Evolutionary conservation across 1,140 invertebrate genomes (phyloP).

Genomic region (Drosophila micromelanica): DNA sequence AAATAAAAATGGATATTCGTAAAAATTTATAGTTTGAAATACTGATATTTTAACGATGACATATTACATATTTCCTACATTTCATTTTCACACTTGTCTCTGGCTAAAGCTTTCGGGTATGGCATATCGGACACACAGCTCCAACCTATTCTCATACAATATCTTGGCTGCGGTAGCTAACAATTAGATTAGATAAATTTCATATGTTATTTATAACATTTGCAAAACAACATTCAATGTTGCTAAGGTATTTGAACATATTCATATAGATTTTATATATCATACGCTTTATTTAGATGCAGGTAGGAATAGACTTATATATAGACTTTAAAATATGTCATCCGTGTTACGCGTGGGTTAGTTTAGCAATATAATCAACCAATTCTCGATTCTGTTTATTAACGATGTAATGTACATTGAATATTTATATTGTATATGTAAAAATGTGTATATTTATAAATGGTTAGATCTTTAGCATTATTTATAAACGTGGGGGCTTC

Average conservation of each 20-base stretch:
- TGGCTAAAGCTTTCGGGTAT: conserved; percentile 63
- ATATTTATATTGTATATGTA: conserved; percentile 41
- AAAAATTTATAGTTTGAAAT: not conserved
- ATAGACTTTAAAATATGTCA: conserved; percentile 29
- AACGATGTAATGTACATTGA: conserved; percentile 22
- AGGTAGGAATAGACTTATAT: conserved; percentile 44
- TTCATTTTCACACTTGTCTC: conserved; percentile 31
- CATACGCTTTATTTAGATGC: conserved; percentile 7
- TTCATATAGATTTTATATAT: conserved; percentile 8
- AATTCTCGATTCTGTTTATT: conserved; percentile 25
- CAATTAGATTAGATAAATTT: conserved; percentile 27
- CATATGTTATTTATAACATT: conserved; percentile 57
- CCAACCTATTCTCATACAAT: conserved; percentile 9
- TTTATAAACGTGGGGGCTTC: conserved; percentile 38
- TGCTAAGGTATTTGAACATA: conserved; percentile 20
- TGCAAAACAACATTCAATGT: conserved; percentile 68
- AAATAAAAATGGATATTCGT: not conserved
- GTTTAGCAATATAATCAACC: conserved; percentile 31
- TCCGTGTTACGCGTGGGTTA: conserved; percentile 49
- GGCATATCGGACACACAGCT: conserved; percentile 33
- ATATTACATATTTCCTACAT: conserved; percentile 1
- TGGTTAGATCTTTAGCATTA: conserved; percentile 31
- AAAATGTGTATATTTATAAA: conserved; percentile 38
- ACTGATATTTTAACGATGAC: conserved; percentile 3
- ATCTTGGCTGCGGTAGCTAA: conserved; percentile 38